phyloP scores from a whole-genome alignment of 37 sponge, comb jelly and placozoan genomes.

The Mnemiopsis leidyi region DNA sequence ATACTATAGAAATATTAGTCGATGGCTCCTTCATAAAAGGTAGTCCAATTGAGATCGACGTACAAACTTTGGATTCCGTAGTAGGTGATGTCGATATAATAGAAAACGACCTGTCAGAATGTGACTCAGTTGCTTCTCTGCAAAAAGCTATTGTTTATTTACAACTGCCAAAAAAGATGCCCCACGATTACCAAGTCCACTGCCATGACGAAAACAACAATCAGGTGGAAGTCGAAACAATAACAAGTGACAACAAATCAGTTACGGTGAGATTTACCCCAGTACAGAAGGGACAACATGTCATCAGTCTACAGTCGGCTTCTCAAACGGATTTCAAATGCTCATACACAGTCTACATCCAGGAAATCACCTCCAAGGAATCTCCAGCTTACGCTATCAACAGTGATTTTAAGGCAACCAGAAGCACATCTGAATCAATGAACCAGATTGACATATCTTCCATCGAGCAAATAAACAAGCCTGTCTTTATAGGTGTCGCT shows the following conservation, averaged over 20 bases:
- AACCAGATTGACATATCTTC: background rate
- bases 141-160: conserved; percentile 17
- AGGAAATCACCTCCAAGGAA: background rate
- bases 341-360: conserved; percentile 1
- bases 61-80: background rate
- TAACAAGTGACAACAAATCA: background rate
- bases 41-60: conserved; percentile 6
- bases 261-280: conserved; percentile 1
- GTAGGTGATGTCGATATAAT: background rate
- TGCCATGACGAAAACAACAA: background rate
- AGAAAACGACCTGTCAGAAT: background rate
- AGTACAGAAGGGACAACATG: background rate
- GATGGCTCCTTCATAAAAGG: background rate
- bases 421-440: background rate
- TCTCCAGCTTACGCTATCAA: background rate
- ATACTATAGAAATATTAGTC: background rate
- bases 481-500: conserved; percentile 3
- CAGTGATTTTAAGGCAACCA: background rate
- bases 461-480: background rate
- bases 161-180: background rate
- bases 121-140: background rate
- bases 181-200: background rate
- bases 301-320: background rate
- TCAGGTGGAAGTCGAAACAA: background rate
- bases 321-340: background rate